These are phyloP conservation scores for Carassius carassius DNA, from an alignment of 2,113 vertebrate species.

Conservation along the genomic window DNA sequence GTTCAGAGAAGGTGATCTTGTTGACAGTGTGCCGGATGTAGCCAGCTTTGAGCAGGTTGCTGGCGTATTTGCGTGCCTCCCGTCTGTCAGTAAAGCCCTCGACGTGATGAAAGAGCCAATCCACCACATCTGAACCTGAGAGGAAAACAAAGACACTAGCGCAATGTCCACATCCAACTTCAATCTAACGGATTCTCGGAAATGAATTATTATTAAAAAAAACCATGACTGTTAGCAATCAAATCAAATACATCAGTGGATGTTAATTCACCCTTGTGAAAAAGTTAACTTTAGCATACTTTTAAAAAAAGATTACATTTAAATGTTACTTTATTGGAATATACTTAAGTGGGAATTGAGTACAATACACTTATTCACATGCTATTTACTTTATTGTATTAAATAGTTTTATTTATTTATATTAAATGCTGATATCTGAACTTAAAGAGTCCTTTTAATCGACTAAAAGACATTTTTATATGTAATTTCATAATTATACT, in stretches of 20 bases:
- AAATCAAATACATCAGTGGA: neutral
- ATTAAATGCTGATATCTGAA: too few relatives aligned
- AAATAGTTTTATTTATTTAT: too few relatives aligned
- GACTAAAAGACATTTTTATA: too few relatives aligned
- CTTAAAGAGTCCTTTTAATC: too few relatives aligned
- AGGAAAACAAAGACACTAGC: neutral
- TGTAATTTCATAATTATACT: too few relatives aligned
- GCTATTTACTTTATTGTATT: too few relatives aligned
- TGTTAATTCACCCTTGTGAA: neutral
- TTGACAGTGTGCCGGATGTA: conserved; percentile 95
- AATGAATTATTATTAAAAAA: neutral
- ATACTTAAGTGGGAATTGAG: too few relatives aligned
- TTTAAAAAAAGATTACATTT: too few relatives aligned
- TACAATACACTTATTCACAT: too few relatives aligned
- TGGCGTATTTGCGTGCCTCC: conserved; percentile 90
- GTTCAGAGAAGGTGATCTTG: conserved; percentile 97
- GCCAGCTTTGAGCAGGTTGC: conserved; percentile 93
- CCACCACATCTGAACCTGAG: conserved; percentile 93
- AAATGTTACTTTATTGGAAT: too few relatives aligned
- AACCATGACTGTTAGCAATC: neutral
- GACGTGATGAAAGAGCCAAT: conserved; percentile 90
- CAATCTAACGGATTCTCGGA: neutral
- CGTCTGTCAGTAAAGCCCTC: conserved; percentile 93
- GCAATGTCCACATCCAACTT: neutral
- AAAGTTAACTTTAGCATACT: too few relatives aligned